Evolutionary conservation across 2,888 invertebrate species (phyloP).

Genomic region (Dryomyza anilis): DNA sequence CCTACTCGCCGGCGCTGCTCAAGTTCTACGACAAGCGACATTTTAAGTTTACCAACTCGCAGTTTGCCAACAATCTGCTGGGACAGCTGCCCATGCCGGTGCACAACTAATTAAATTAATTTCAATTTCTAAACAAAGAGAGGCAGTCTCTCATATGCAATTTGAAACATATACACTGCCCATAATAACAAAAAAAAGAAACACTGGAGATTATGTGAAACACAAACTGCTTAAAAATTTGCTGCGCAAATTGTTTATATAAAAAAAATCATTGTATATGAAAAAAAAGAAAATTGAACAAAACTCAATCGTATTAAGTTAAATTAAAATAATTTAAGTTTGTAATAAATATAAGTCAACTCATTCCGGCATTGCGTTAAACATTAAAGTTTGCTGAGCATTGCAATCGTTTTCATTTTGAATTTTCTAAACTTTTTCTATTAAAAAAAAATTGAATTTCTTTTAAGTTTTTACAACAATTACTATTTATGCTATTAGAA

Average conservation of each 20-base stretch:
- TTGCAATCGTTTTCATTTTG: neutral
- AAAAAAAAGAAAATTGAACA: too few relatives aligned
- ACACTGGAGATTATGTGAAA: constrained; percentile 13
- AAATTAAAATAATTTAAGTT: too few relatives aligned
- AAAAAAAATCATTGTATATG: too few relatives aligned
- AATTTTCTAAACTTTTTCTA: constrained; percentile 3
- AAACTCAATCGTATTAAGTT: too few relatives aligned
- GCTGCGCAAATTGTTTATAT: constrained; percentile 35
- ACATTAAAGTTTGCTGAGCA: neutral
- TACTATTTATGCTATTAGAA: neutral
- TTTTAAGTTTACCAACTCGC: constrained; percentile 94
- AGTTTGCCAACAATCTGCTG: constrained; percentile 91
- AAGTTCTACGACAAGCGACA: constrained; percentile 98
- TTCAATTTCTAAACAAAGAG: neutral
- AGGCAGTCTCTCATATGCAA: neutral
- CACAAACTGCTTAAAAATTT: constrained; percentile 25
- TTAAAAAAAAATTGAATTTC: constrained; percentile 9
- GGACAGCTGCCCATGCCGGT: constrained; percentile 72
- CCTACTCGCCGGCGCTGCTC: constrained; percentile 90
- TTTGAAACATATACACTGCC: neutral
- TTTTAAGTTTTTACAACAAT: constrained; percentile 4
- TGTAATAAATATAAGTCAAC: too few relatives aligned
- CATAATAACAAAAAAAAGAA: too few relatives aligned
- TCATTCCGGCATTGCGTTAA: too few relatives aligned
- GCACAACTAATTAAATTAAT: constrained; percentile 62